Base-by-base conservation (phyloP, 1,140 invertebrate species). In the Vanessa atalanta region DNA sequence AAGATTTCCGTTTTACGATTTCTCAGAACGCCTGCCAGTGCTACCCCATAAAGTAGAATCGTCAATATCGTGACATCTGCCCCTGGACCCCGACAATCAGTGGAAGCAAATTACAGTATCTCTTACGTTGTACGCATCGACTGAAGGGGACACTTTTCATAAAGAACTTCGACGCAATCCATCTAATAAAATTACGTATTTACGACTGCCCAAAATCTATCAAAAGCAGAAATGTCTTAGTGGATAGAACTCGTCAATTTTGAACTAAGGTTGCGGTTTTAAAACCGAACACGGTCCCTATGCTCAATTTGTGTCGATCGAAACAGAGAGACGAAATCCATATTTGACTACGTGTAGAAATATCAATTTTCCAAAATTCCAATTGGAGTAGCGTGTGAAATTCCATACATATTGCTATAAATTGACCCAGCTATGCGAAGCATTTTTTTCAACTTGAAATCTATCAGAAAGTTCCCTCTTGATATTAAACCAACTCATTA, bases 21-120 rank as follows among this genome's bases (percentile, higher is more conserved):
- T 61, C 47, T 53, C 60, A 14, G 53, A 69, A 73, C 64, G 78
- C 68, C 23, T 43, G 72, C 77, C 75, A 83, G 78, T 77, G 75
- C 79, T 79, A 73, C 67, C 78, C 79, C 83, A 86, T 90, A 89
- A 89, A 90, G 87, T 85, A 87, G 84, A 82, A 78, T 79, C 79
- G 83, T 81, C 85, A 86, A 90, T 90, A 89, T 89, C 83, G 79
- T 82, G 75, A 86, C 89, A 89, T 88, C 89, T 91, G 89, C 80
- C 80, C 78, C 69, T 79, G 80, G 77, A 79, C 83, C 78, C 81
- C 80, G 83, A 82, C 80, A 88, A 89, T 90, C 88, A 86, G 82
- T 89, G 82, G 83, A 84, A 83, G 82, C 75, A 85, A 91, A 91
- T 89, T 88, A 88, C 88, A 76, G 76, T 77, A 79, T 81, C 81